Evolutionary conservation across 2,888 invertebrate species (phyloP).

Genomic region (Geotrupes spiniger): DNA sequence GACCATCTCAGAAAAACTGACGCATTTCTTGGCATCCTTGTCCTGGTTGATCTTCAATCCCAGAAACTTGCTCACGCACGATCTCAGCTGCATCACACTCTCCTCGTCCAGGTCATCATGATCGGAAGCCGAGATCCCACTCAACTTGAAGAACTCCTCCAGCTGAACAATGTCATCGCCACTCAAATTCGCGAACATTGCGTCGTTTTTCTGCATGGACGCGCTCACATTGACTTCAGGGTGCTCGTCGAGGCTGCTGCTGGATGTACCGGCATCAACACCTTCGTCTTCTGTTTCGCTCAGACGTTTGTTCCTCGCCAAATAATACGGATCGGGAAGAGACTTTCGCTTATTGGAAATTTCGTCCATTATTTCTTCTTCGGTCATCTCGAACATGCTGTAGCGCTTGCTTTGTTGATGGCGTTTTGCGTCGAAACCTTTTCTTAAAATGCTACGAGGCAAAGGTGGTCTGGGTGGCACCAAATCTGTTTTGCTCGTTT

Average conservation of each 20-base stretch:
- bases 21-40: constrained; percentile 64
- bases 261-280: constrained; percentile 53
- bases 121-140: constrained; percentile 67
- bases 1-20: constrained; percentile 71
- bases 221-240: constrained; percentile 47
- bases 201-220: constrained; percentile 45
- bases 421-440: constrained; percentile 58
- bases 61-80: constrained; percentile 69
- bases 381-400: constrained; percentile 73
- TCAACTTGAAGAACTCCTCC: constrained; percentile 69
- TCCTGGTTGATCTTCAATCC: constrained; percentile 69
- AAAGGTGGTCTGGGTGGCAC: constrained; percentile 70
- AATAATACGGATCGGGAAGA: constrained; percentile 70
- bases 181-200: constrained; percentile 50
- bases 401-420: constrained; percentile 63
- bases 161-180: constrained; percentile 65
- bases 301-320: constrained; percentile 42
- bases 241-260: constrained; percentile 60
- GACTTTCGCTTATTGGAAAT: constrained; percentile 64
- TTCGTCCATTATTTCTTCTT: constrained; percentile 53
- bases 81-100: constrained; percentile 67
- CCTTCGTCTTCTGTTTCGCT: constrained; percentile 61
- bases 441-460: constrained; percentile 70
- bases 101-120: constrained; percentile 67
- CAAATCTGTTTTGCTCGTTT: constrained; percentile 42